A percentile compares a stretch with the other conserved stretches of the same genome.
These are phyloP conservation scores for Caenorhabditis auriculariae DNA, from an alignment of 2,888 invertebrate species.

Conservation along the genomic window DNA sequence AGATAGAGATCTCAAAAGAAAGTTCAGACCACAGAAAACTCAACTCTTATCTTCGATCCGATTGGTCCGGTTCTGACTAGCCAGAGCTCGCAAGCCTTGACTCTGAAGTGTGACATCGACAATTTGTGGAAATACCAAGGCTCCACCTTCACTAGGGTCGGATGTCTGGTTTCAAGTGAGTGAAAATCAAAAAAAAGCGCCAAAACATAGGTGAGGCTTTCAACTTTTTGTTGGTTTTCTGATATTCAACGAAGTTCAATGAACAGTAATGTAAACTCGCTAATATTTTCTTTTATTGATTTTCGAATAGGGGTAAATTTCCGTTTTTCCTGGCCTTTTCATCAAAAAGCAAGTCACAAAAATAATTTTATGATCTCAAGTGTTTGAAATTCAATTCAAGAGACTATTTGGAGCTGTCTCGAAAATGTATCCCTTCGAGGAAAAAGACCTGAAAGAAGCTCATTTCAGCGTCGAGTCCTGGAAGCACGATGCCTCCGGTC, in stretches of 20 bases:
- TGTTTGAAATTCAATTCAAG: neutral
- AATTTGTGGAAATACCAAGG: conserved; percentile 23
- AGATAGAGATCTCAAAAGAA: neutral
- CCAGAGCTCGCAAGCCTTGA: conserved; percentile 8
- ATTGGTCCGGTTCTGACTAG: conserved; percentile 10
- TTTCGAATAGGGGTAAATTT: too few relatives aligned
- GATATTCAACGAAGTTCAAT: neutral
- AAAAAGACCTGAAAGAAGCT: neutral
- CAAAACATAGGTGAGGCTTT: neutral
- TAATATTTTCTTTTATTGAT: too few relatives aligned
- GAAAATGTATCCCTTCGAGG: neutral
- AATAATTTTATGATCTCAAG: too few relatives aligned
- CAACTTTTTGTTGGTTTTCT: neutral
- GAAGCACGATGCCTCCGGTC: neutral
- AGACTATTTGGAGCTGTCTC: neutral
- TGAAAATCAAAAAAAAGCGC: neutral
- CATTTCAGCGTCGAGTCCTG: neutral
- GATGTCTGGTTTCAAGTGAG: conserved; percentile 15
- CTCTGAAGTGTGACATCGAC: conserved; percentile 16
- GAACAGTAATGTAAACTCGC: neutral
- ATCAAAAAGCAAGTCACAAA: too few relatives aligned
- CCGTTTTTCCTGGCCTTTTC: too few relatives aligned
- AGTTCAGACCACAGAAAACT: conserved; percentile 9
- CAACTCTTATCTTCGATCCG: conserved; percentile 17
- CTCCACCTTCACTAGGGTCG: conserved; percentile 14